Evolutionary conservation across 2,797 vertebrate genomes (phyloP).

Genomic region (Tachyglossus aculeatus): DNA sequence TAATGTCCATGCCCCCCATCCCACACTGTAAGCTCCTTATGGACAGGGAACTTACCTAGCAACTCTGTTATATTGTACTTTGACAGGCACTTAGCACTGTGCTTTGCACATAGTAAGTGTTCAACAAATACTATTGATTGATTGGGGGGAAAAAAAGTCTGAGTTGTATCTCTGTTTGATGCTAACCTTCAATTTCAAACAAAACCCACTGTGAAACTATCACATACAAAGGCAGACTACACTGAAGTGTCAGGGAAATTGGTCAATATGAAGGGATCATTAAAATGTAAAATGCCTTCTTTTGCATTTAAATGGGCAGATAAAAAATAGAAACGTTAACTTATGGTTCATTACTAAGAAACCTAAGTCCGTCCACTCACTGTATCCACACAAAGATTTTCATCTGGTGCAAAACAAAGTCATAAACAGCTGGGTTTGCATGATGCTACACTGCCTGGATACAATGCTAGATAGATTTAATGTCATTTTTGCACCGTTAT

Average conservation of each 20-base stretch:
- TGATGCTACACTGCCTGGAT: constrained; percentile 38
- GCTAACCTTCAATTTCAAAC: constrained; percentile 59
- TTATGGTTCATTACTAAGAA: constrained; percentile 66
- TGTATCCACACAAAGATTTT: constrained; percentile 37
- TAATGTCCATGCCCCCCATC: not conserved
- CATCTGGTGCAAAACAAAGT: constrained; percentile 60
- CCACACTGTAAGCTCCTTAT: no score
- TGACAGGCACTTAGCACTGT: no score
- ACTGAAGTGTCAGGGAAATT: constrained; percentile 53
- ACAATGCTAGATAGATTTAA: constrained; percentile 53
- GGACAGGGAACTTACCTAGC: not conserved
- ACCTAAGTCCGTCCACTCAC: constrained; percentile 56
- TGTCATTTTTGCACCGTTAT: constrained; percentile 53
- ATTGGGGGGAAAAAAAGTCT: no score
- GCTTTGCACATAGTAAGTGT: no score
- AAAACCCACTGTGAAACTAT: constrained; percentile 49
- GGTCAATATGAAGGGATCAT: constrained; percentile 50
- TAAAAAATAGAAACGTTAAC: constrained; percentile 66
- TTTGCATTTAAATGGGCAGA: constrained; percentile 72
- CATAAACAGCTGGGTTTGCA: constrained; percentile 42
- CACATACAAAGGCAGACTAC: constrained; percentile 55
- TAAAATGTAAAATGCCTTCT: constrained; percentile 60
- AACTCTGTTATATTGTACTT: no score
- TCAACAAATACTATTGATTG: no score
- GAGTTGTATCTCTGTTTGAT: constrained; percentile 42